Percentiles rank a stretch among this genome's conserved stretches.
Conservation (phyloP, 1,140 invertebrate genomes). For the Drosophila hydei region DNA sequence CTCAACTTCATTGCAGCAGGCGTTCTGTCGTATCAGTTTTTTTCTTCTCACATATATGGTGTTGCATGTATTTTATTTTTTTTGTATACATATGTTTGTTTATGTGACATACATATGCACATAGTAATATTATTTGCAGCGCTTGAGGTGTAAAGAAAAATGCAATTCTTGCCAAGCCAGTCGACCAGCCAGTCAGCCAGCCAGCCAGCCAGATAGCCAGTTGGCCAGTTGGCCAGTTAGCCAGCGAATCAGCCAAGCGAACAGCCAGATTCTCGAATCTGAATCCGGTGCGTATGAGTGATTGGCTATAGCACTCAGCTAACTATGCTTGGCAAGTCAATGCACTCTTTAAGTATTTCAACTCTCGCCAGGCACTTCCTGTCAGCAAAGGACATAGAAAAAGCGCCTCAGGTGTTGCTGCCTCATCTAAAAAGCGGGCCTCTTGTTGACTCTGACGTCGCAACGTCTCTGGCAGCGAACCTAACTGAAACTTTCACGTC, state of each 20-base stretch:
- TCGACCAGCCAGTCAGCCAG: constrained; percentile 37
- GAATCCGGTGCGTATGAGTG: constrained; percentile 55
- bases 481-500: constrained; percentile 60
- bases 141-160: constrained; percentile 59
- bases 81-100: constrained; percentile 26
- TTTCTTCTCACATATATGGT: constrained; percentile 1
- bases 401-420: neutral
- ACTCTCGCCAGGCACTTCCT: constrained; percentile 39
- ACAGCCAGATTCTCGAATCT: constrained; percentile 38
- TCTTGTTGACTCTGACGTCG: constrained; percentile 1
- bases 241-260: constrained; percentile 35
- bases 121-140: constrained; percentile 37
- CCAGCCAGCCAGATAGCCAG: constrained; percentile 44
- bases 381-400: constrained; percentile 22
- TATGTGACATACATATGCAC: constrained; percentile 36
- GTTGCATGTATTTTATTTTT: constrained; percentile 18
- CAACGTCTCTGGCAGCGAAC: neutral
- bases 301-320: constrained; percentile 20
- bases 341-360: no score
- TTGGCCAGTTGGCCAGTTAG: constrained; percentile 2
- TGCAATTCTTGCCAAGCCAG: constrained; percentile 76
- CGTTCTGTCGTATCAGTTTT: constrained; percentile 7
- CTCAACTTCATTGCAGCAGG: constrained; percentile 4
- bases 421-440: neutral
- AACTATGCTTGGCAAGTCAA: no score